phyloP scores from a whole-genome alignment of 1,140 invertebrate genomes.

The Polypedilum pembai region DNA sequence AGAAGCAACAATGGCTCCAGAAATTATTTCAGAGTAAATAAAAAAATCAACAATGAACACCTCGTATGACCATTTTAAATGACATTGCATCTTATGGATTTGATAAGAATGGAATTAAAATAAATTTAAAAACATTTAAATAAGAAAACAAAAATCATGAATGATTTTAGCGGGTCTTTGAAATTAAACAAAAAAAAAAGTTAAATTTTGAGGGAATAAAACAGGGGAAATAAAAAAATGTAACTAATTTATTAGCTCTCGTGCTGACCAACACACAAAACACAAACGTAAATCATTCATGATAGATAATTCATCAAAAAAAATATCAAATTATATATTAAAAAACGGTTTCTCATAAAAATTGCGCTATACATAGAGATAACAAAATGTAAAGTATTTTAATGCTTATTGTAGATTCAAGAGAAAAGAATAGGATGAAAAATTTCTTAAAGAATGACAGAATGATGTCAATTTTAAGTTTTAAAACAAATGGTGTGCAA shows the following conservation, averaged over 20 bases:
- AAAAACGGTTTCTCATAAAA: not conserved
- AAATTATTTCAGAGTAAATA: slow-evolving; percentile 10
- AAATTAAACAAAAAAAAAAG: not conserved
- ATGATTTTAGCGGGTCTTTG: slow-evolving; percentile 11
- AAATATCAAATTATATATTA: slow-evolving; percentile 8
- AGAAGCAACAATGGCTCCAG: not conserved
- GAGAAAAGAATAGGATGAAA: not conserved
- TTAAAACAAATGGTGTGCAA: slow-evolving; percentile 3
- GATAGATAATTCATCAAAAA: not conserved
- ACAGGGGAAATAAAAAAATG: slow-evolving; percentile 6
- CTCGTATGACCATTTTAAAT: not conserved
- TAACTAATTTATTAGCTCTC: slow-evolving; percentile 12
- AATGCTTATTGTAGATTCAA: not conserved
- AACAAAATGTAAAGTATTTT: slow-evolving; percentile 3
- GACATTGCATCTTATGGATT: not conserved
- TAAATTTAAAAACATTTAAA: not conserved
- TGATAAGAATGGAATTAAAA: slow-evolving; percentile 1
- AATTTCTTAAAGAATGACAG: not conserved
- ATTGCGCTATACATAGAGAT: not conserved
- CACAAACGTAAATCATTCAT: not conserved
- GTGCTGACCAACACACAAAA: not conserved
- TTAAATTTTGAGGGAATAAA: not conserved
- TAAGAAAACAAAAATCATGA: not conserved
- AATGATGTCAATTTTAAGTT: slow-evolving; percentile 6
- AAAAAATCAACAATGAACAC: not conserved